Base-by-base conservation (phyloP, 2,888 invertebrate species). In the Andrena dorsata region DNA sequence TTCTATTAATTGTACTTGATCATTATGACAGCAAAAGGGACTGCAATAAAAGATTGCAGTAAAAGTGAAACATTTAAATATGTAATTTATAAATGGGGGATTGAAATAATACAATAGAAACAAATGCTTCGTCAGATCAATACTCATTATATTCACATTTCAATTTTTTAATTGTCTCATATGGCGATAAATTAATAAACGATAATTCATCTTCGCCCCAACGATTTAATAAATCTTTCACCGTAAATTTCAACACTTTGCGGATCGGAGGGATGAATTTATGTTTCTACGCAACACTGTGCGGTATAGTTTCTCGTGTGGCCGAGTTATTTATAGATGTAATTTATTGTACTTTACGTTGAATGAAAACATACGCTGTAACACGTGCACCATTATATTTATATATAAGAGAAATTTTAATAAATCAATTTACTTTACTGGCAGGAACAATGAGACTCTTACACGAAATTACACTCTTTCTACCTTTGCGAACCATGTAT, bases 301-400 rank as follows among this genome's bases (percentile, higher is more conserved):
- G 56, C 53, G 65, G 49, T 73, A 78, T 53, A 83, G 61, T 61
- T 56, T 51, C 60, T 74, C 53, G 49, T 51, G 73, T 66, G 69
- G 65, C 13, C 61, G 32, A 58, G 76, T 63, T 60, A 77, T 77
- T 63, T 78, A 82, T 82, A 53, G 82, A 60, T 66, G 78, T 78
- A 80, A 80, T 78, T 80, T 80, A 80, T 78, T 78, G 79, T 80
- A 80, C 78, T 80, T 78, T 77, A 76, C 71, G 63, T 71, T 72
- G 66, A 78, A 72, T 78, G 66, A 65, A 78, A 80, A 68, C 80
- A 63, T 63, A 80, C 72, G 78, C 53, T 69, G 5, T 49, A 23
- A 56, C 75, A 63, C 53, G 53, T 26, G 32, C 53, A 13, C 32
- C 47, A 80, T 65, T 71, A 80, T 53, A 69, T 69, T 80, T 56